Conservation (phyloP, 2,113 vertebrate species). For the Xyrauchen texanus region DNA sequence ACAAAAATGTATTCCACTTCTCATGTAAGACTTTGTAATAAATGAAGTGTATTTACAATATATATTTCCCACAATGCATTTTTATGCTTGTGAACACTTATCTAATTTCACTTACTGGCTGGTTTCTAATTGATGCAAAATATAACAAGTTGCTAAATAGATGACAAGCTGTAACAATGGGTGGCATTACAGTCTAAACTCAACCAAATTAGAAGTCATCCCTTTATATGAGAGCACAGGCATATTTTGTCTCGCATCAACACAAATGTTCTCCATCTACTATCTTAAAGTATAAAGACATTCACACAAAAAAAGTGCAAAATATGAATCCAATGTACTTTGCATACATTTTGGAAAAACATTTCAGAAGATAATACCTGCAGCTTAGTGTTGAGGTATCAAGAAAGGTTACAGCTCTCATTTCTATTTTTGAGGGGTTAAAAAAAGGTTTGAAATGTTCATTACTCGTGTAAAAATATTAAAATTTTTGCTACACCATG, state of each 20-base stretch:
- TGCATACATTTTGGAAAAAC: conserved; percentile 10
- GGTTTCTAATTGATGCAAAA: no score
- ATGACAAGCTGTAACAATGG: no score
- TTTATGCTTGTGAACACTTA: no score
- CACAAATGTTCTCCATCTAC: background rate
- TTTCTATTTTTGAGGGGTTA: background rate
- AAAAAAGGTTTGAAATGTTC: conserved; percentile 14
- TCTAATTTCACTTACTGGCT: no score
- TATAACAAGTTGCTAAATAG: no score
- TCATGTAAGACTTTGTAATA: conserved; percentile 12
- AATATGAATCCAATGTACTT: background rate
- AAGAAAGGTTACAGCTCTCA: background rate
- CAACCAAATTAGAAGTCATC: no score
- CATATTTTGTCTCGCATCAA: no score
- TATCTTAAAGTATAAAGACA: background rate
- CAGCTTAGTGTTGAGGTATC: background rate
- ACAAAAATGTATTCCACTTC: conserved; percentile 45
- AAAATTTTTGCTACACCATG: background rate
- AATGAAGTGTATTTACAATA: background rate
- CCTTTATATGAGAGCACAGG: no score
- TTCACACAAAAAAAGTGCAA: conserved; percentile 1
- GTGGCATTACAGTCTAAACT: no score
- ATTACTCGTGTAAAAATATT: background rate
- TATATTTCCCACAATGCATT: no score
- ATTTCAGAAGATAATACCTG: background rate